Base-by-base conservation (phyloP, 2,113 vertebrate genomes). In the Callithrix jacchus region DNA sequence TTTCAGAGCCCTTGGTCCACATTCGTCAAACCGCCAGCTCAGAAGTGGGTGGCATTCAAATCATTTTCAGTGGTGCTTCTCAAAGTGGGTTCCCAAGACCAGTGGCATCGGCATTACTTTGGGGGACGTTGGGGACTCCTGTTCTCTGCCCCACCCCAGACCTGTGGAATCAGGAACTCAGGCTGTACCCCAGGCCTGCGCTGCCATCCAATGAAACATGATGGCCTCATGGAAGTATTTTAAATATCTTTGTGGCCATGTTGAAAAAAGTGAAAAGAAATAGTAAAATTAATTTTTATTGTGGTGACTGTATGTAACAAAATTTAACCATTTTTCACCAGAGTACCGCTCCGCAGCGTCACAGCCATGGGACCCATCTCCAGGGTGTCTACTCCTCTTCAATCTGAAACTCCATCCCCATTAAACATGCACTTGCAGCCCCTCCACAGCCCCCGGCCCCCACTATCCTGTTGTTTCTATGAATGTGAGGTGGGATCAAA, bases 341-440 rank as follows among this genome's bases (percentile, higher is more conserved):
- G 18, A 10, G 18, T 40, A 18, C 27, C 3, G 54, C 12, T 58
- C 23, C 21, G 32, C 0, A 16, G 42, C 35, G 0, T 30, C 42
- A 37, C 87, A 1, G 1, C 3, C 9, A 35, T 1, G 1, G 21
- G 58, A 8, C 20, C 47, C 42, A 1, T 27, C 14, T 49, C 56
- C 74, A 9, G 58, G 7, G 20, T 23, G 2, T 27, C 27, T 1
- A 37, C 56, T 14, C 21, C 23, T 37, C 27, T 56, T 35, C 42
- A 8, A 27, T 8, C 25, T 6, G 32, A 40, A 9, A 49, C 7
- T 56, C 30, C 16, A 73, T 12, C 42, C 42, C 40, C 40, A 1
- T 5, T 23, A 8, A 13, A 64, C 54, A 37, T 2, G 6, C 7
- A 2, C 17, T 4, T 6, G 4, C 21, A 18, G 11, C 16, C 30